Base-by-base conservation (phyloP, 1,140 invertebrate genomes). In the Zaprionus nigranus region DNA sequence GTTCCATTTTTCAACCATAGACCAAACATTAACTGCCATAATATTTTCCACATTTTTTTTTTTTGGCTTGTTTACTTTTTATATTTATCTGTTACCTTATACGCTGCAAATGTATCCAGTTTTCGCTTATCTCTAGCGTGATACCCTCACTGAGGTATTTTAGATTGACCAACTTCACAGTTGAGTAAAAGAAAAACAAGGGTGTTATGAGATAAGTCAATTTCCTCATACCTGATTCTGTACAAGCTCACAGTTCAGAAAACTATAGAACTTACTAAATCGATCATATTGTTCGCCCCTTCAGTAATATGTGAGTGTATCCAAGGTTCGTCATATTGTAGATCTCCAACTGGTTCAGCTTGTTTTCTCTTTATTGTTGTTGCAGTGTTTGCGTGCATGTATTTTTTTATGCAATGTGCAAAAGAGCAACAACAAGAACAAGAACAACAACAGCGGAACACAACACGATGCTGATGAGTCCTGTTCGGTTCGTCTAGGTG, bases 71-170 rank as follows among this genome's bases (percentile, higher is more conserved):
- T 51, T 43, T 34, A 20, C 28, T 17, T 17, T 26, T 24, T 30
- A 54, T 66, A 60, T 74, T 81, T 84, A 65, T 84, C 70, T 81
- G 56, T 74, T 36, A 34, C 51, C 67, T 68, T 71, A 61, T 75
- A 70, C 79, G 63, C 51, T 61, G 80, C 66, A 75, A 68, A 79
- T 83, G 79, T 72, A 75, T 54, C 20, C 49, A 51, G 7, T 58
- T 65, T 80, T 72, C 58, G 36, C 40, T 67, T 83, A 54, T 65
- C 60, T 56, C n/a, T n/a, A n/a, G n/a, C n/a, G n/a, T n/a, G n/a
- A 34, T 34, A 34, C 30, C 9, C 30, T 34, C 3, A 34, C 9
- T 34, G 30, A 2, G 30, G 9, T 11, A 7, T 3, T 11, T 34
- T 3, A 34, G 9, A 34, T 34, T 3, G 9, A 34, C 0, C 30